Conservation (phyloP, 2,888 invertebrate genomes). For the Mellilla xanthometata region DNA sequence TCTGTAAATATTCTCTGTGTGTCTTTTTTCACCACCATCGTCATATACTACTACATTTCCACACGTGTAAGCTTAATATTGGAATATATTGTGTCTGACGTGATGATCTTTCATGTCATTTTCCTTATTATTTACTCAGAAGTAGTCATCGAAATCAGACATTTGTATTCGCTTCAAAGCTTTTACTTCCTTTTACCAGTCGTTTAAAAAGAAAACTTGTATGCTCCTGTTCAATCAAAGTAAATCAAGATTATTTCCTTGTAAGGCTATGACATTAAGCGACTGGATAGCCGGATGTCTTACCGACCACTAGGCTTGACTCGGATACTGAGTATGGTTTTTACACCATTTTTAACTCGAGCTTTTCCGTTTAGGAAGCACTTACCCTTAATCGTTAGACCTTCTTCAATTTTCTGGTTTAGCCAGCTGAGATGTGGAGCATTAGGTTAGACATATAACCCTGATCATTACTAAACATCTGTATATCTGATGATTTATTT, state of each 20-base stretch:
- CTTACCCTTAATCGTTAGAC: slow-evolving; percentile 52
- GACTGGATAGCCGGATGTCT: background rate
- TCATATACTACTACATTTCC: no score
- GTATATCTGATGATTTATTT: no score
- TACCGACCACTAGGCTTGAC: slow-evolving; percentile 2
- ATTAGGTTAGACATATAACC: slow-evolving; percentile 57
- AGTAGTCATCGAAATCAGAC: background rate
- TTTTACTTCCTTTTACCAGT: background rate
- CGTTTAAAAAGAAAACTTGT: no score
- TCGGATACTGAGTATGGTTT: slow-evolving; percentile 20
- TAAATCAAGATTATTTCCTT: background rate
- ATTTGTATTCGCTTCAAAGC: background rate
- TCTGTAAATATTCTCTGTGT: no score
- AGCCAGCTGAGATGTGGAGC: slow-evolving; percentile 50
- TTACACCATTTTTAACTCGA: slow-evolving; percentile 17
- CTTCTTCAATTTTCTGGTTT: slow-evolving; percentile 38
- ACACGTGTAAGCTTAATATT: no score
- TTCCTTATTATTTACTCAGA: slow-evolving; percentile 2
- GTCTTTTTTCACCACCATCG: no score
- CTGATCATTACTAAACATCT: no score
- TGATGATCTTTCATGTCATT: slow-evolving; percentile 3
- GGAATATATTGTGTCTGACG: background rate
- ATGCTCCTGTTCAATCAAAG: no score
- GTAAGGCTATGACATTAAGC: background rate
- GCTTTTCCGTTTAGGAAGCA: slow-evolving; percentile 29